Percentiles rank a stretch among this genome's conserved stretches.
Evolutionary conservation across 2,797 vertebrate species (phyloP).

Genomic region (Anableps anableps): DNA sequence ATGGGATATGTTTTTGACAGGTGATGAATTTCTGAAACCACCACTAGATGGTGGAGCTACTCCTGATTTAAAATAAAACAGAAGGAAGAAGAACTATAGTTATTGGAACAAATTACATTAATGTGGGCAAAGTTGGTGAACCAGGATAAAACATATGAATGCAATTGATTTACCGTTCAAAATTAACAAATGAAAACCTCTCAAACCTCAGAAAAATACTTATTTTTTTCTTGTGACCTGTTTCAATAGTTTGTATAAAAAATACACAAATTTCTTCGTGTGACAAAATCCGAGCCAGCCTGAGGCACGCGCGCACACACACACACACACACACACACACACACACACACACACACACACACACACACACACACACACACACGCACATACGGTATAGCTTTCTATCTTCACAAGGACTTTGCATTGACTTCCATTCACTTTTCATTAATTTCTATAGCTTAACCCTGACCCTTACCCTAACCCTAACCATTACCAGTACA

Average conservation of each 20-base stretch:
- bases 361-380: no score
- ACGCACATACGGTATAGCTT: no score
- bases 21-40: conserved; percentile 18
- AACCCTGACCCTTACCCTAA: no score
- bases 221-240: background rate
- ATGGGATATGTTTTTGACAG: conserved; percentile 14
- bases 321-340: no score
- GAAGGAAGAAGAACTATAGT: conserved; percentile 8
- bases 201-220: background rate
- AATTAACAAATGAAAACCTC: background rate
- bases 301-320: no score
- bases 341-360: no score
- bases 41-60: conserved; percentile 75
- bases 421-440: no score
- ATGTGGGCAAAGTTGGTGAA: conserved; percentile 16
- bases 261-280: background rate
- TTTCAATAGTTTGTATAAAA: background rate
- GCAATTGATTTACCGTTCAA: background rate
- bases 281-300: background rate
- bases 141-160: conserved; percentile 22
- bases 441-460: no score
- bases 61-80: conserved; percentile 34
- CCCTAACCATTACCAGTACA: no score
- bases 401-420: no score
- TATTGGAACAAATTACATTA: conserved; percentile 14